phyloP scores from a whole-genome alignment of 1,140 invertebrate genomes.

The Maniola jurtina region DNA sequence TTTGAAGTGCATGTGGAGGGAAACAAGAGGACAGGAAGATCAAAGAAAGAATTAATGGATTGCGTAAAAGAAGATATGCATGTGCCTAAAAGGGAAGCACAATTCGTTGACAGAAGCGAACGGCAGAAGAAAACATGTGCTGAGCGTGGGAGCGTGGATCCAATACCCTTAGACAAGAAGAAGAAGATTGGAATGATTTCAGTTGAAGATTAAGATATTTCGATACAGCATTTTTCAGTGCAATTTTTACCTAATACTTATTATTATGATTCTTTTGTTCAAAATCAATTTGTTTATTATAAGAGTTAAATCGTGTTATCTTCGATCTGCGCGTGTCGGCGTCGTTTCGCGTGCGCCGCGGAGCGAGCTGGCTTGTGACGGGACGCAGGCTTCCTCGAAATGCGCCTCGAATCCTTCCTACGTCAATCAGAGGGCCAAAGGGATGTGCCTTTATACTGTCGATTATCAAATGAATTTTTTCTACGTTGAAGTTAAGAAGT shows the following conservation, averaged over 20 bases:
- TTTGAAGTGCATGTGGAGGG: too few relatives aligned
- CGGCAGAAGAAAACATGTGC: too few relatives aligned
- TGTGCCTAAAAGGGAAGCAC: too few relatives aligned
- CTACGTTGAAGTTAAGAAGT: too few relatives aligned
- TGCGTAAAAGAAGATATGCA: too few relatives aligned
- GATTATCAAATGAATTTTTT: conserved; percentile 22
- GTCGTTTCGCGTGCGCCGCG: conserved; percentile 62
- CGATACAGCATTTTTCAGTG: background rate
- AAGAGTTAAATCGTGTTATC: conserved; percentile 64
- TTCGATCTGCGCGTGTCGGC: conserved; percentile 64
- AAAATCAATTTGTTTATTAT: conserved; percentile 71
- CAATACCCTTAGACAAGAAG: too few relatives aligned
- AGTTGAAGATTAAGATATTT: background rate
- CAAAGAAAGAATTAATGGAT: too few relatives aligned
- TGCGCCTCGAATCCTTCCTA: conserved; percentile 43
- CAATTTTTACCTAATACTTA: background rate
- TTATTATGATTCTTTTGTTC: conserved; percentile 37
- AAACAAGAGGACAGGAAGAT: too few relatives aligned
- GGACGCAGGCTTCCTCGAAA: conserved; percentile 58
- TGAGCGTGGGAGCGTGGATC: too few relatives aligned
- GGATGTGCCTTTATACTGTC: conserved; percentile 38
- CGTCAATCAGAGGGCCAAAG: conserved; percentile 43
- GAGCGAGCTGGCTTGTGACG: conserved; percentile 47
- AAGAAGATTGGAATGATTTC: too few relatives aligned
- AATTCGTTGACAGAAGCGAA: too few relatives aligned